phyloP scores from a whole-genome alignment of 2,888 invertebrate species.

The Pterobdella sp. region DNA sequence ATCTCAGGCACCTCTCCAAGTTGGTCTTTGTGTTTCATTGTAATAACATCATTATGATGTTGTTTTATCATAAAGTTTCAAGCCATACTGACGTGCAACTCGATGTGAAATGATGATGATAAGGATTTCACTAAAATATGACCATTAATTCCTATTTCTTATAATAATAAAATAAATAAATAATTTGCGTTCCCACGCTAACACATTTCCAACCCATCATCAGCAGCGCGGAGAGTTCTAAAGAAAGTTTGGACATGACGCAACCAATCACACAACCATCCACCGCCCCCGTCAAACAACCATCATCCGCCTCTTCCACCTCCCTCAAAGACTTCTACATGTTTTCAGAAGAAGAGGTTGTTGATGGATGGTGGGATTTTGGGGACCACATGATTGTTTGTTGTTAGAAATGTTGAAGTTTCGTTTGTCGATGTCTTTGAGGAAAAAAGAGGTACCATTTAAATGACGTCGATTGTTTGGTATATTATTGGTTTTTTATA shows the following conservation, averaged over 20 bases:
- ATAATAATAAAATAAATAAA: too few species aligned
- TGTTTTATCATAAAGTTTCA: background rate
- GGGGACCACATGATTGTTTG: too few species aligned
- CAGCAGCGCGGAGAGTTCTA: background rate
- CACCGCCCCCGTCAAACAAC: slow-evolving; percentile 7
- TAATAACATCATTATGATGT: too few species aligned
- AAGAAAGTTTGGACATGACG: background rate
- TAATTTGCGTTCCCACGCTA: too few species aligned
- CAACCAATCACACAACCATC: background rate
- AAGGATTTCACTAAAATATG: background rate
- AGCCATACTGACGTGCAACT: background rate
- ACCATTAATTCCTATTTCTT: background rate
- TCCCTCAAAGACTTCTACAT: slow-evolving; percentile 82
- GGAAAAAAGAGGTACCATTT: too few species aligned
- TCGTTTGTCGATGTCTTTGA: too few species aligned
- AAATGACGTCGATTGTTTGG: too few species aligned
- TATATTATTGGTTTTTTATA: too few species aligned
- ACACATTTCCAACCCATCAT: background rate
- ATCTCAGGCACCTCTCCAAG: background rate
- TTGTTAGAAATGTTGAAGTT: too few species aligned
- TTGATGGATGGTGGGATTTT: too few species aligned
- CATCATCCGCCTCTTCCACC: slow-evolving; percentile 55
- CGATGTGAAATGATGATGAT: background rate
- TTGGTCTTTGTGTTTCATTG: background rate
- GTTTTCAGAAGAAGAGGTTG: slow-evolving; percentile 54